Evolutionary conservation across 2,888 invertebrate genomes (phyloP).

Genomic region (Stratiomys singularior): DNA sequence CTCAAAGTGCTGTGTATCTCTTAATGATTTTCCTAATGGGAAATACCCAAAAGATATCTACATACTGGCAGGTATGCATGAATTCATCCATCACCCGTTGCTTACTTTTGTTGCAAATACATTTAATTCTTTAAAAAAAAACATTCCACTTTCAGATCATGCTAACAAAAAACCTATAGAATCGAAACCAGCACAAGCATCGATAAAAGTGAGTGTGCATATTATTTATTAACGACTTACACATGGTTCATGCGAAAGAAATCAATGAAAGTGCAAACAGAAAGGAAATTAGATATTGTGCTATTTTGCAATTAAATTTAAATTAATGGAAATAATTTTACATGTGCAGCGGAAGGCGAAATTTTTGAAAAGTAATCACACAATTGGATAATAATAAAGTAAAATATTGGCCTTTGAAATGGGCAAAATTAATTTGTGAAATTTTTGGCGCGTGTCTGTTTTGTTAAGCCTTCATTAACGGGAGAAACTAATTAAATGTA

Average conservation of each 20-base stretch:
- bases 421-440: neutral
- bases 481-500: no score
- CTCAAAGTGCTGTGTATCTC: conserved; percentile 83
- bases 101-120: neutral
- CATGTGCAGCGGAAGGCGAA: no score
- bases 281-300: neutral
- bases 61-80: conserved; percentile 71
- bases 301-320: no score
- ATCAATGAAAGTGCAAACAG: neutral
- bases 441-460: no score
- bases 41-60: conserved; percentile 78
- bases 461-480: no score
- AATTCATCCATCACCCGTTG: neutral
- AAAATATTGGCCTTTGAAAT: neutral
- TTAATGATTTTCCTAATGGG: conserved; percentile 75
- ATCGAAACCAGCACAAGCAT: conserved; percentile 52
- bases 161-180: conserved; percentile 57
- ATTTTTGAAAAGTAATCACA: no score
- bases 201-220: neutral
- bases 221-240: neutral
- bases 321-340: no score
- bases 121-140: neutral
- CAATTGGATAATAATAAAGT: neutral
- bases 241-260: neutral
- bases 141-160: conserved; percentile 21